These are phyloP conservation scores for Notolepis coatsorum DNA, from an alignment of 2,797 vertebrate genomes.

Conservation along the genomic window DNA sequence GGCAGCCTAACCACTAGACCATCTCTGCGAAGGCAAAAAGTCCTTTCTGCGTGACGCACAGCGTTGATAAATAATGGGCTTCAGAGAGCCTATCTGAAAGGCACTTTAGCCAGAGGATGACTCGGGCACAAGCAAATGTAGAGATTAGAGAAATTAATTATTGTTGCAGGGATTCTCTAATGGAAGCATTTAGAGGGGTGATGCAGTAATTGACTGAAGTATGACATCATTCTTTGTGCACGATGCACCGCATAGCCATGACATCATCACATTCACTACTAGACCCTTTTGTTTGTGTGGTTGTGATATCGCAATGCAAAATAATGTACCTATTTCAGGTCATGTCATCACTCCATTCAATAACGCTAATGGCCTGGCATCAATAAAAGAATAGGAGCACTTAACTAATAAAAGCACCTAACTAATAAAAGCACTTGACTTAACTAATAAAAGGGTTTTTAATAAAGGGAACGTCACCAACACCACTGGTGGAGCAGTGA, in stretches of 20 bases:
- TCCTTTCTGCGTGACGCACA: too few species aligned
- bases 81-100: too few species aligned
- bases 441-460: background rate
- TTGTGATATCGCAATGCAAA: constrained; percentile 20
- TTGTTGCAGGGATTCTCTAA: constrained; percentile 4
- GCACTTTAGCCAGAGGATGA: constrained; percentile 29
- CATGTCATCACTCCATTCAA: background rate
- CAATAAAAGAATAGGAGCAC: background rate
- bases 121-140: constrained; percentile 12
- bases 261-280: constrained; percentile 5
- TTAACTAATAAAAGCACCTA: too few species aligned
- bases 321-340: background rate
- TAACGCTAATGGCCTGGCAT: constrained; percentile 2
- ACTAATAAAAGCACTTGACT: background rate
- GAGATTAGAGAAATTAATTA: background rate
- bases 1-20: too few species aligned
- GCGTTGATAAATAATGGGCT: too few species aligned
- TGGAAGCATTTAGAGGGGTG: background rate
- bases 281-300: too few species aligned
- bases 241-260: background rate
- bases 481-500: background rate
- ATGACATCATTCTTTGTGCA: background rate
- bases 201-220: background rate
- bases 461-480: background rate
- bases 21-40: too few species aligned